Evolutionary conservation across 2,797 vertebrate genomes (phyloP).

Genomic region (Chloroceryle amazona): DNA sequence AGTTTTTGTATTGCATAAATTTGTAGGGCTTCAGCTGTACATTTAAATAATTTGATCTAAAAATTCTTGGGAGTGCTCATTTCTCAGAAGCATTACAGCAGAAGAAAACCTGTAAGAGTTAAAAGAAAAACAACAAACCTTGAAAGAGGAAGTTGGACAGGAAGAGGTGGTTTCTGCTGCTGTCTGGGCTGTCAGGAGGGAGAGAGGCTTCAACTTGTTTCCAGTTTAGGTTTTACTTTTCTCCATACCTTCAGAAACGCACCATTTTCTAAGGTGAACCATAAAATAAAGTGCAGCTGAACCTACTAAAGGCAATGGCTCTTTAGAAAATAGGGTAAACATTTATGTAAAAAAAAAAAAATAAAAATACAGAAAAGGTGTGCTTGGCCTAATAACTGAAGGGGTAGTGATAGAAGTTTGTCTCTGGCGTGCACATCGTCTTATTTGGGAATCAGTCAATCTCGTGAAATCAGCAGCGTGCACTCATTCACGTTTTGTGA

Average conservation of each 20-base stretch:
- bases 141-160: conserved; percentile 73
- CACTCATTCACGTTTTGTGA: neutral
- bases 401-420: neutral
- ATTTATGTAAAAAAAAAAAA: neutral
- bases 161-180: conserved; percentile 68
- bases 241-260: neutral
- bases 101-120: neutral
- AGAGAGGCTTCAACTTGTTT: neutral
- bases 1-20: rapidly evolving
- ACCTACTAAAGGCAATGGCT: neutral
- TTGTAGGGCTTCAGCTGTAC: neutral
- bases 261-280: neutral
- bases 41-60: neutral
- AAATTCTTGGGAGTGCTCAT: neutral
- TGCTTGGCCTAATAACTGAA: neutral
- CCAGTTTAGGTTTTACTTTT: neutral
- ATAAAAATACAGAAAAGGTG: neutral
- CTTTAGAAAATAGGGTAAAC: neutral
- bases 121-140: neutral
- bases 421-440: neutral
- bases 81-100: neutral
- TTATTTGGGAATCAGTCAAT: neutral
- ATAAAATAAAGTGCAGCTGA: neutral
- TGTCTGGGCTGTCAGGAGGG: neutral
- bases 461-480: neutral